phyloP scores from a whole-genome alignment of 2,888 invertebrate species.

The Pyralis farinalis region DNA sequence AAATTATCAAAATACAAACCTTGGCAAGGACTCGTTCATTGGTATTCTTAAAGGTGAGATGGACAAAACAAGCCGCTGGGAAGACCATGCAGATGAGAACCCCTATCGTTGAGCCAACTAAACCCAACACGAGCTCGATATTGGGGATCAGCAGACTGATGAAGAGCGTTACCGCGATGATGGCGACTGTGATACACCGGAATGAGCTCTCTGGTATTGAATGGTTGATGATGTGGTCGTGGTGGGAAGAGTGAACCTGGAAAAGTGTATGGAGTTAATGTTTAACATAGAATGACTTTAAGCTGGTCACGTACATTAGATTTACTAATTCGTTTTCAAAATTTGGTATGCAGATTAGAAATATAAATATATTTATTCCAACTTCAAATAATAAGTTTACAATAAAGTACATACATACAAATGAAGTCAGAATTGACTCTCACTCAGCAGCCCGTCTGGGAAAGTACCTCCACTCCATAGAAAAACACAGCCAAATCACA shows the following conservation, averaged over 20 bases:
- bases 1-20: constrained; percentile 77
- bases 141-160: constrained; percentile 95
- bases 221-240: constrained; percentile 81
- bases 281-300: too few species aligned
- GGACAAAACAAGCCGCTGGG: constrained; percentile 94
- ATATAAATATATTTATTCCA: too few species aligned
- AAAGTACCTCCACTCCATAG: too few species aligned
- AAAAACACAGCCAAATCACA: too few species aligned
- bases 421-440: too few species aligned
- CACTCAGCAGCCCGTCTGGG: too few species aligned
- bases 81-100: constrained; percentile 95
- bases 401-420: too few species aligned
- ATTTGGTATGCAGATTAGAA: too few species aligned
- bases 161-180: constrained; percentile 88
- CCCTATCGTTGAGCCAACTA: constrained; percentile 97
- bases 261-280: too few species aligned
- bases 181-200: constrained; percentile 89
- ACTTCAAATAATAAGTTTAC: too few species aligned
- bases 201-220: constrained; percentile 93
- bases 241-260: constrained; percentile 83
- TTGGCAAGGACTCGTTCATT: constrained; percentile 92
- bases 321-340: too few species aligned
- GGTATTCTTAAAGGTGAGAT: constrained; percentile 90
- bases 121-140: constrained; percentile 95
- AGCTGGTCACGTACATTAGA: too few species aligned